Percentiles rank a stretch among this genome's conserved stretches.
phyloP scores from a whole-genome alignment of 2,888 invertebrate genomes.

The Cryptus armator region DNA sequence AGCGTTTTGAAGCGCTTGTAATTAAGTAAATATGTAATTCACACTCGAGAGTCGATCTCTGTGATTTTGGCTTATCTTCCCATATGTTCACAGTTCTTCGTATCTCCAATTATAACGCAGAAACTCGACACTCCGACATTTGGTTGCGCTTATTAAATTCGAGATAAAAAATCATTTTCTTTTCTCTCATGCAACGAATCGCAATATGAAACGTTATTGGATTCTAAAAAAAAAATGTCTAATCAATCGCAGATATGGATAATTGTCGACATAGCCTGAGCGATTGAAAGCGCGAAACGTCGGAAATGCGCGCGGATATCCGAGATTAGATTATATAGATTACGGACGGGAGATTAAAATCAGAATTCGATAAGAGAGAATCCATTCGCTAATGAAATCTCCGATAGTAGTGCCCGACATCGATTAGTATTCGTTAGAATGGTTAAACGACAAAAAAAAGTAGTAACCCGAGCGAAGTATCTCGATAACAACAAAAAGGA shows the following conservation, averaged over 20 bases:
- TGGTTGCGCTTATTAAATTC: not conserved
- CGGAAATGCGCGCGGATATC: slow-evolving; percentile 36
- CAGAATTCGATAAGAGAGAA: not conserved
- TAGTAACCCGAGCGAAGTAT: not conserved
- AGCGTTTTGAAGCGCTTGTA: too few species aligned
- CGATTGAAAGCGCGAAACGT: not conserved
- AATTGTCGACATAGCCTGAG: not conserved
- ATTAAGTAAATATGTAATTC: too few species aligned
- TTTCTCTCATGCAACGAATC: not conserved
- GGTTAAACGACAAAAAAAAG: not conserved
- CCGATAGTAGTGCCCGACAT: not conserved
- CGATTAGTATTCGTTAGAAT: slow-evolving; percentile 19
- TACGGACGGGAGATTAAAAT: slow-evolving; percentile 2
- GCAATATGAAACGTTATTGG: not conserved
- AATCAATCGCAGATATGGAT: not conserved
- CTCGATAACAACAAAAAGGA: not conserved
- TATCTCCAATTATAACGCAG: not conserved
- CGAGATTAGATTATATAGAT: slow-evolving; percentile 44
- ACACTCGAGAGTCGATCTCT: not conserved
- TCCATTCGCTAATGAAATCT: not conserved
- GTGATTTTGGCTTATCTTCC: slow-evolving; percentile 3
- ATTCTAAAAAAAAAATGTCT: not conserved
- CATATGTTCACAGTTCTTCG: not conserved
- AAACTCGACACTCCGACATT: not conserved
- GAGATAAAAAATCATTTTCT: not conserved